Evolutionary conservation across 2,888 invertebrate species (phyloP), one percentile per base, ranked within the genome.

Genomic region (Lucinisca nassula): DNA sequence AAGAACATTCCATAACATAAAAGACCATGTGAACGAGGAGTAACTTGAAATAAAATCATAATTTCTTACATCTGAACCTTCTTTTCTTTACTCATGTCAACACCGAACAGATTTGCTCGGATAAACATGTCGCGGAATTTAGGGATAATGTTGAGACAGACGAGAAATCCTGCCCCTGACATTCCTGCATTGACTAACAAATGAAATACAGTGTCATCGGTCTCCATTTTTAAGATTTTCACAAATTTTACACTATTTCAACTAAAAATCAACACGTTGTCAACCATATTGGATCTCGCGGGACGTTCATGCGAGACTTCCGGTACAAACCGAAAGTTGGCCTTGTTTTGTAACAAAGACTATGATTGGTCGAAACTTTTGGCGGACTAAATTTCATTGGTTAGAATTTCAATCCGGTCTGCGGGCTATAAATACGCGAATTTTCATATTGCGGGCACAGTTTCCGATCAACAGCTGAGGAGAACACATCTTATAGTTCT

Each of bases 81-180:
- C 85, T 97, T 97, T 90, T 97, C 97, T 97, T 99, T 99, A 96
- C 98, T 98, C 96, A 99, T 97, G 97, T 99, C 99, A 88, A 98
- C 97, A 37, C 99, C 99, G 96, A 97, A 98, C 80, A 99, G 97
- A 96, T 98, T 98, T 87, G 99, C 98, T 96, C 98, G 98, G 79
- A 99, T 97, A 96, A 99, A 99, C 97, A 98, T 98, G 79, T 98
- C 97, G 92, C 97, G 97, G 81, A 99, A 97, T 91, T 97, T 97
- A 0, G 95, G 95, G 61, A 96, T 95, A n/a, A 95, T 92, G 82
- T 80, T 98, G 98, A 96, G 98, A 30, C 98, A 98, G 92, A 98
- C 96, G 87, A 97, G 96, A 96, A 97, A 98, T 1, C 98, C 97
- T 75, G 97, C 95, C 84, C 97, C 92, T 17, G 98, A 98, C 96